phyloP scores from a whole-genome alignment of 2,888 invertebrate genomes.

The Melanostoma mellinum region DNA sequence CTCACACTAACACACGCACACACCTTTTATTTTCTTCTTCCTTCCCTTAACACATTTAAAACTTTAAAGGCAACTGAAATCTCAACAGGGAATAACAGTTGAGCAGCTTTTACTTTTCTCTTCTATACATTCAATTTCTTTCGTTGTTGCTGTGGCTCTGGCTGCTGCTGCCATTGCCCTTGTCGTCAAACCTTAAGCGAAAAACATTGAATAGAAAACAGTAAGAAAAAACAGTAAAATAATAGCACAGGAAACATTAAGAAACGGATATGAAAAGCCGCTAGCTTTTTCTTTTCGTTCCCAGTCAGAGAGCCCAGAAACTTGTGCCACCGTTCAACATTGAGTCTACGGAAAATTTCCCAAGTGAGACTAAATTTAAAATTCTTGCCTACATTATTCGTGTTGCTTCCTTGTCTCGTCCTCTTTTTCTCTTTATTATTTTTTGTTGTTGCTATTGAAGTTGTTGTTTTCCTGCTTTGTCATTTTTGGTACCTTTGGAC shows the following conservation, averaged over 20 bases:
- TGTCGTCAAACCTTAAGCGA: slow-evolving; percentile 47
- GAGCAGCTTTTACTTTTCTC: slow-evolving; percentile 47
- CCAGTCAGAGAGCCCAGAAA: not conserved
- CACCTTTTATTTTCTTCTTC: not conserved
- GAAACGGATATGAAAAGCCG: slow-evolving; percentile 58
- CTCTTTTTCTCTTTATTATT: not conserved
- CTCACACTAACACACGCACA: not conserved
- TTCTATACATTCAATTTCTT: slow-evolving; percentile 43
- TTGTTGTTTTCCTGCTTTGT: not conserved
- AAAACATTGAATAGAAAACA: slow-evolving; percentile 1
- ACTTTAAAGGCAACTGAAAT: slow-evolving; percentile 56
- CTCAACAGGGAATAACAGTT: slow-evolving; percentile 60
- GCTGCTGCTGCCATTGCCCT: slow-evolving; percentile 27
- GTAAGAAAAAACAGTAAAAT: not conserved
- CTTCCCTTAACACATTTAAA: slow-evolving; percentile 13
- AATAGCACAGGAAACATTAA: slow-evolving; percentile 17
- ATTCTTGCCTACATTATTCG: slow-evolving; percentile 29
- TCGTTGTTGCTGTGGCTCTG: slow-evolving; percentile 30
- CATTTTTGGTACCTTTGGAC: slow-evolving; percentile 48
- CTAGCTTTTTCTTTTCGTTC: slow-evolving; percentile 35
- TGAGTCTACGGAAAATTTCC: slow-evolving; percentile 57
- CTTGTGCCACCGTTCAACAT: slow-evolving; percentile 10
- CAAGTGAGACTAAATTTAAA: slow-evolving; percentile 63
- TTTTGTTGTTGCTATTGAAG: not conserved
- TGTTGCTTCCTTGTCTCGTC: not conserved